A percentile compares a stretch with the other conserved stretches of the same genome.
These are phyloP conservation scores for Heteractis magnifica DNA, from an alignment of 92 coral and sea anemone species.

Conservation along the genomic window DNA sequence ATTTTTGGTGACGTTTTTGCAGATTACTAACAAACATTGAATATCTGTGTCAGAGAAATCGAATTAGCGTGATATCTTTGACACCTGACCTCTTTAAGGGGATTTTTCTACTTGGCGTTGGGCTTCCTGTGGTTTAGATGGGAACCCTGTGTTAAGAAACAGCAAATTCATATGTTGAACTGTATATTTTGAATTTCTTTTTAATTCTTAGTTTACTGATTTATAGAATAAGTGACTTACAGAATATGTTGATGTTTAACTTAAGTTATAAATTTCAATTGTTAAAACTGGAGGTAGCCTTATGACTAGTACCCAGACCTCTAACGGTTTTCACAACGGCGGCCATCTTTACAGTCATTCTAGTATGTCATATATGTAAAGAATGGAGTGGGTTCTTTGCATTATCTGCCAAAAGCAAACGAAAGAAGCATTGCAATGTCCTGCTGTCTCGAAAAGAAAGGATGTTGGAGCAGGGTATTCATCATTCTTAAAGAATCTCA, in stretches of 20 bases:
- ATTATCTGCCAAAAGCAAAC: slow-evolving; percentile 37
- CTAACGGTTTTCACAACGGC: background rate
- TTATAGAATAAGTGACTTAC: background rate
- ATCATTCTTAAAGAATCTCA: background rate
- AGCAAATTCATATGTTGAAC: background rate
- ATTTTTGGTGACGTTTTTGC: too few relatives aligned
- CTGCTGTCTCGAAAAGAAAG: slow-evolving; percentile 46
- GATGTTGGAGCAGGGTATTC: slow-evolving; percentile 33
- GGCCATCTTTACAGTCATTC: slow-evolving; percentile 10
- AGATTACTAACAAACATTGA: too few relatives aligned
- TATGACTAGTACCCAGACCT: background rate
- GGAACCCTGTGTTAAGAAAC: background rate
- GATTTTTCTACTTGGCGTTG: too few relatives aligned
- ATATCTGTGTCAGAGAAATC: too few relatives aligned
- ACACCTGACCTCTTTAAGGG: too few relatives aligned
- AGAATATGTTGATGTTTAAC: background rate
- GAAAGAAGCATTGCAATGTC: slow-evolving; percentile 49
- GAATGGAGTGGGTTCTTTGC: slow-evolving; percentile 48
- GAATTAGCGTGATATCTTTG: too few relatives aligned
- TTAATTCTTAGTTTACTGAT: background rate
- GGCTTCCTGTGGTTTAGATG: background rate
- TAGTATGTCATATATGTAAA: background rate
- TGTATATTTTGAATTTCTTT: background rate
- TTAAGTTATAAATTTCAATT: background rate
- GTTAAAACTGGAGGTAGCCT: background rate